Evolutionary conservation across 2,113 vertebrate species (phyloP).

Genomic region (Podocnemis expansa): DNA sequence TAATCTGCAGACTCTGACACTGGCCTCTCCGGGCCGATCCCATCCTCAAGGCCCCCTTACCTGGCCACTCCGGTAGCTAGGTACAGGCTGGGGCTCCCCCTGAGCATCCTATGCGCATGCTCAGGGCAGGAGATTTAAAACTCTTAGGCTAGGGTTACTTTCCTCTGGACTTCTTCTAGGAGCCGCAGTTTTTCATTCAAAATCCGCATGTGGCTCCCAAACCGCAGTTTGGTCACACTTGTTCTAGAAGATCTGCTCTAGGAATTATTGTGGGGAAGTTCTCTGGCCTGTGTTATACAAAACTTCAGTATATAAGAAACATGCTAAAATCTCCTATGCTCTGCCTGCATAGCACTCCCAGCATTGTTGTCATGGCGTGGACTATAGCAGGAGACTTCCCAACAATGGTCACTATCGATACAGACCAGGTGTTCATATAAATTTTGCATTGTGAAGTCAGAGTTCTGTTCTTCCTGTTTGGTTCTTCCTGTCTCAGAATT

Average conservation of each 20-base stretch:
- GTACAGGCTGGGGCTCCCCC: no score
- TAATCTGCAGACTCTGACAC: no score
- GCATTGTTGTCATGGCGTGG: not conserved
- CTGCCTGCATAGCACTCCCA: not conserved
- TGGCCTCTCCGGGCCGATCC: no score
- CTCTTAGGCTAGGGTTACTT: no score
- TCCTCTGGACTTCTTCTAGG: no score
- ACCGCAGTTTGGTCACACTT: no score
- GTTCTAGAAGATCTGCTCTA: not conserved
- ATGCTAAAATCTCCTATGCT: not conserved
- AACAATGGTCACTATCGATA: not conserved
- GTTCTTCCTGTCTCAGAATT: not conserved
- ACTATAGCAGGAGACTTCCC: not conserved
- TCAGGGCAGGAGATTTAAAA: no score
- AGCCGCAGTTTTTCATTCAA: no score
- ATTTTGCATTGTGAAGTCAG: not conserved
- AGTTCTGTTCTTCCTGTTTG: not conserved
- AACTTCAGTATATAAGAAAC: not conserved
- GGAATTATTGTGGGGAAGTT: not conserved
- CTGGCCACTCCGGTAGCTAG: no score
- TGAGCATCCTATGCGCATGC: no score
- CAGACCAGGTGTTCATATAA: fast-evolving
- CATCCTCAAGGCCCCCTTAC: no score
- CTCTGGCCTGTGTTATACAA: not conserved
- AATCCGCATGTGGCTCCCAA: no score